Evolutionary conservation across 1,140 invertebrate species (phyloP), one percentile per base, ranked within the genome.

Genomic region (Lasioglossum baleicum): DNA sequence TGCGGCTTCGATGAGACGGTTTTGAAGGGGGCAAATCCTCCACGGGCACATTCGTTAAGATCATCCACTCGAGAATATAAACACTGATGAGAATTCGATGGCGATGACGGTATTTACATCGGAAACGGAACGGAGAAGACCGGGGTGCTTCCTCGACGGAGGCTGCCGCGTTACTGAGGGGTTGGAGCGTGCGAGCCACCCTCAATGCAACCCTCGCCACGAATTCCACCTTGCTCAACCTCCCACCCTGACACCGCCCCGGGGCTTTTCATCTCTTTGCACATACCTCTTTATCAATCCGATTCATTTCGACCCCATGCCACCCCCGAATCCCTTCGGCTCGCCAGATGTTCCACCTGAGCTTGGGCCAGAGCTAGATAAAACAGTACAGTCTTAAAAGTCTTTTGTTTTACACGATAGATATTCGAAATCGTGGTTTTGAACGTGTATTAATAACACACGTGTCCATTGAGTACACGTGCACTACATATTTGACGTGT

Each of bases 141-240:
- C 72, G 66, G 77, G 67, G 51, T 87, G 66, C 82, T 70, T 80
- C 77, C 71, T 80, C 77, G 79, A 71, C 85, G 74, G 80, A 85
- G 75, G 84, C 78, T 85, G 76, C 80, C 88, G 88, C 90, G 83
- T 82, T 85, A 91, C 90, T 91, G 90, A 90, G 85, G 89, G 88
- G 84, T 76, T 77, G 74, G 35, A 71, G 58, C 85, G 72, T 56
- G 66, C 44, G 81, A 80, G 78, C 81, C 76, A 87, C 79, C 88
- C 83, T 82, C 80, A 35, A 66, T 22, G 67, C 70, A 60, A 64
- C 56, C 71, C 75, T 65, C 60, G 58, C 80, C 66, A 56, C 48
- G 7, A 40, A 53, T 7, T 53, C 56, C 80, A 66, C 67, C 71
- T 63, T 64, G 58, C 73, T 60, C 71, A 53, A 69, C 58, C 75